These are phyloP conservation scores for Pecten maximus DNA, from an alignment of 2,888 invertebrate species.

Conservation along the genomic window DNA sequence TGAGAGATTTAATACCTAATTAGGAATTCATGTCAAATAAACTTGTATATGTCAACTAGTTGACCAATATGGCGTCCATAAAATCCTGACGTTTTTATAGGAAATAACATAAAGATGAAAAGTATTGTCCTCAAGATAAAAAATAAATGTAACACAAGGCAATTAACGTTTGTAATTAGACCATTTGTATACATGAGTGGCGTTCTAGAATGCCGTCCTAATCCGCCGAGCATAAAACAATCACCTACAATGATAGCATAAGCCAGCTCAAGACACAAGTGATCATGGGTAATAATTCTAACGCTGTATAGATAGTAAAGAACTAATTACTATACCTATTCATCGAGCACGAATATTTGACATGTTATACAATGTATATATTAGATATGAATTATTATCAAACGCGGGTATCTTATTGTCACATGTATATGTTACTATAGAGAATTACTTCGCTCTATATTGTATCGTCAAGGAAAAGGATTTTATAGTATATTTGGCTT, in stretches of 20 bases:
- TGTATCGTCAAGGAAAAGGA: no score
- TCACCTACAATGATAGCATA: neutral
- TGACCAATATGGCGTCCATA: neutral
- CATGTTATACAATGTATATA: no score
- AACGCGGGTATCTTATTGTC: no score
- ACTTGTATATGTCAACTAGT: neutral
- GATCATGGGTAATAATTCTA: no score
- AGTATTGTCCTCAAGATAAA: neutral
- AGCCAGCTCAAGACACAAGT: no score
- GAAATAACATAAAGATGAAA: neutral
- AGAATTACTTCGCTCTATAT: no score
- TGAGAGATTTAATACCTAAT: neutral
- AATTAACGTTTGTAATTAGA: neutral
- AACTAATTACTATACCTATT: no score
- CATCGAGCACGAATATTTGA: no score
- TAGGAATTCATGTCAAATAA: neutral
- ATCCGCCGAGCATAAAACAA: neutral
- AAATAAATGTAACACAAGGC: neutral
- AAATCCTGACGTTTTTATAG: neutral
- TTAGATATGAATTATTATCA: no score
- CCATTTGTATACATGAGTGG: constrained; percentile 9
- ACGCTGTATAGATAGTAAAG: no score
- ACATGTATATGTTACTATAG: no score
- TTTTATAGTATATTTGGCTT: no score
- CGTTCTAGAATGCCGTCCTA: neutral